A percentile compares a stretch with the other conserved stretches of the same genome.
phyloP scores from a whole-genome alignment of 2,888 invertebrate species.

The Schizotus pectinicornis region DNA sequence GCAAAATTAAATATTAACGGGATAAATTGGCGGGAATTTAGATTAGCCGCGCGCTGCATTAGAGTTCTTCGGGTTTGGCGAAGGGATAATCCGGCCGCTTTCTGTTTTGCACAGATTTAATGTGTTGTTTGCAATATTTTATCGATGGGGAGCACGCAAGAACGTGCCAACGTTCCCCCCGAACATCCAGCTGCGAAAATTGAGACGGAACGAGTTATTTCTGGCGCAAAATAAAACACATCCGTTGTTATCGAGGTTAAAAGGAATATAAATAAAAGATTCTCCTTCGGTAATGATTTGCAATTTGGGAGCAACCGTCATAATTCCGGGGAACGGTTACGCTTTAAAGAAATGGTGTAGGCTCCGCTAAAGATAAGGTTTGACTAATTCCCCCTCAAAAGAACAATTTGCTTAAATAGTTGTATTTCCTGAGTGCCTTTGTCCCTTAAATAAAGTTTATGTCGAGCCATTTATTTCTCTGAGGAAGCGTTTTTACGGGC shows the following conservation, averaged over 20 bases:
- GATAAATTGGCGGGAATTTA: too few species aligned
- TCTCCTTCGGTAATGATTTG: slow-evolving; percentile 9
- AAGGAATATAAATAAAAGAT: slow-evolving; percentile 16
- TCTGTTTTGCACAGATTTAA: slow-evolving; percentile 1
- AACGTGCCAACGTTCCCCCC: slow-evolving; percentile 1
- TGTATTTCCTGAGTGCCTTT: slow-evolving; percentile 31
- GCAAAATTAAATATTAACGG: too few species aligned
- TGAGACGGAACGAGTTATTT: slow-evolving; percentile 19
- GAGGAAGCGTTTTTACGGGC: slow-evolving; percentile 36
- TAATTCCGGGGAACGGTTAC: slow-evolving; percentile 8
- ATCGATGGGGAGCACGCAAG: slow-evolving; percentile 17
- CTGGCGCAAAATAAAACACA: slow-evolving; percentile 2
- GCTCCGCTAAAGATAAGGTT: slow-evolving; percentile 5
- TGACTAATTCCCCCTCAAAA: slow-evolving; percentile 13
- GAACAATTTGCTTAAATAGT: slow-evolving; percentile 28
- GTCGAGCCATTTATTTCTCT: slow-evolving; percentile 34
- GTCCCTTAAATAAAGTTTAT: slow-evolving; percentile 33
- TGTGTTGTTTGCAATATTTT: slow-evolving; percentile 12
- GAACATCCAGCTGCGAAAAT: slow-evolving; percentile 15
- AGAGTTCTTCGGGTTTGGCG: too few species aligned
- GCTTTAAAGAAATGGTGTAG: slow-evolving; percentile 10
- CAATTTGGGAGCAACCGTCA: slow-evolving; percentile 13
- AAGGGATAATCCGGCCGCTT: background rate
- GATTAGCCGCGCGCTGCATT: too few species aligned
- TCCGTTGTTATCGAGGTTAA: slow-evolving; percentile 17